Conservation (phyloP, 1,140 invertebrate genomes). For the Protaetia brevitarsis region DNA sequence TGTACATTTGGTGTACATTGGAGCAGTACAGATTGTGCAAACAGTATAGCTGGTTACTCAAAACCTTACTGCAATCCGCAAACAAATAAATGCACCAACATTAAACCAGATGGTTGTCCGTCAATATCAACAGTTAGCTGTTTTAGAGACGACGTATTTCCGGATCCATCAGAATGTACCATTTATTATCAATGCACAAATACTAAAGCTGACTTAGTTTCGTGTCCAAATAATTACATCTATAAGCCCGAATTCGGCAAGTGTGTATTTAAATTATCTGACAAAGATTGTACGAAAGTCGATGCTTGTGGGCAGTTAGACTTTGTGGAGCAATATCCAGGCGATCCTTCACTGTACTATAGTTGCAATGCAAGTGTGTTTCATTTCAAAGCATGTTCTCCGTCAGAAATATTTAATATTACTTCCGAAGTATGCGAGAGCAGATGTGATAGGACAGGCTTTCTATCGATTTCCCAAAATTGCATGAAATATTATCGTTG, state of each 20-base stretch:
- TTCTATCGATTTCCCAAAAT: neutral
- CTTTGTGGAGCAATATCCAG: neutral
- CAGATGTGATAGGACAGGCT: neutral
- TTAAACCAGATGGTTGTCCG: neutral
- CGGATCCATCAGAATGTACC: neutral
- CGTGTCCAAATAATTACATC: neutral
- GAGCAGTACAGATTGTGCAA: neutral
- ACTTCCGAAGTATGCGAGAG: neutral
- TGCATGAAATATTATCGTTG: slow-evolving; percentile 20
- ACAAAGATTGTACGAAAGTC: neutral
- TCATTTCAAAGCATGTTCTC: neutral
- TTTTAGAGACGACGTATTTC: neutral
- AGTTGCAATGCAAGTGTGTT: neutral
- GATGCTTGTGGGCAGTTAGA: neutral
- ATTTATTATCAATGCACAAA: neutral
- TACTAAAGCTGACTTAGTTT: neutral
- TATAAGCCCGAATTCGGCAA: slow-evolving; percentile 6
- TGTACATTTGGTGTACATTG: neutral
- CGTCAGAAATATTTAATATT: neutral
- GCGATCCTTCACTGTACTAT: neutral
- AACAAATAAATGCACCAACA: neutral
- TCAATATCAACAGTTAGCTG: neutral
- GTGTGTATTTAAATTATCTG: neutral
- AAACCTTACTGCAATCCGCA: neutral
- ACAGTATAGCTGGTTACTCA: neutral